These are phyloP conservation scores for Poeciliopsis occidentalis DNA, from an alignment of 2,113 vertebrate genomes.

Conservation along the genomic window DNA sequence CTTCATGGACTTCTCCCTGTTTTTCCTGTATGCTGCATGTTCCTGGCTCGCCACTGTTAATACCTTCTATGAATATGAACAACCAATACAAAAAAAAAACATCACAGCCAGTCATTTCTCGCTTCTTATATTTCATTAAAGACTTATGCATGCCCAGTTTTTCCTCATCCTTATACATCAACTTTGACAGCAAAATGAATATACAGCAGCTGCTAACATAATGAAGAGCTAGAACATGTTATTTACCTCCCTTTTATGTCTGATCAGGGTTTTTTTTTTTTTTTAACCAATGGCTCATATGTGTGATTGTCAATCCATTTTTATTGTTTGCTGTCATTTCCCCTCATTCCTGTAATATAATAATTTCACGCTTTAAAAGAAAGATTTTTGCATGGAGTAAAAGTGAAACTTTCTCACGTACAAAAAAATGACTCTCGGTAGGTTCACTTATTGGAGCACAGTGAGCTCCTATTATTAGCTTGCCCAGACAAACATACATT, in stretches of 20 bases:
- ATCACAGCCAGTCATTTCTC: neutral
- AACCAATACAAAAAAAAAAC: neutral
- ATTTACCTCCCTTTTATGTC: neutral
- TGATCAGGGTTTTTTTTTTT: neutral
- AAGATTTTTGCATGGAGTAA: neutral
- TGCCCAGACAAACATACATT: constrained; percentile 85
- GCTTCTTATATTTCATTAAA: neutral
- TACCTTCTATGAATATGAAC: neutral
- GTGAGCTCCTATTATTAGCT: constrained; percentile 73
- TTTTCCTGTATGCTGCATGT: no score
- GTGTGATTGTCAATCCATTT: neutral
- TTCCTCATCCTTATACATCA: neutral
- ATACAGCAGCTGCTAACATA: no score
- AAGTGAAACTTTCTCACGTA: constrained; percentile 30
- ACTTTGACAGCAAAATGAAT: neutral
- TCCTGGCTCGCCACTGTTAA: no score
- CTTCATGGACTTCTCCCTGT: no score
- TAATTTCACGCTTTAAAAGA: neutral
- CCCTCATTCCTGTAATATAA: neutral
- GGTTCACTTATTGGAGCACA: constrained; percentile 68
- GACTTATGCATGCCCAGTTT: neutral
- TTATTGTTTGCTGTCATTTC: neutral
- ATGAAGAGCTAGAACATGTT: no score
- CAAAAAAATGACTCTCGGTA: constrained; percentile 10
- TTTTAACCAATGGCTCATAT: neutral